Evolutionary conservation across 1,140 invertebrate genomes (phyloP).

Genomic region (Drosophila pandora): DNA sequence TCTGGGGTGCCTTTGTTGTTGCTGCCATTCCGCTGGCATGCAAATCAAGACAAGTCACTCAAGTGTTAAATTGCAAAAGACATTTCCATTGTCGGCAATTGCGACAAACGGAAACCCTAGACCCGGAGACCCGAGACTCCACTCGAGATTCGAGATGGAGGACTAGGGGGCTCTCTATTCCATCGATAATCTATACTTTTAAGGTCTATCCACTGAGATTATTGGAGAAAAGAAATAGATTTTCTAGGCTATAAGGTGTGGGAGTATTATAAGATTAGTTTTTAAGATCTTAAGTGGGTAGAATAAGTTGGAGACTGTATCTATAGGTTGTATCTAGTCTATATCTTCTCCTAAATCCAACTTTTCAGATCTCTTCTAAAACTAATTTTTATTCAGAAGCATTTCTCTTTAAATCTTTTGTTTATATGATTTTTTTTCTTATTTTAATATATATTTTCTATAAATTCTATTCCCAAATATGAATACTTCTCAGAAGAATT

Average conservation of each 20-base stretch:
- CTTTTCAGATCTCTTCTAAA: too few relatives aligned
- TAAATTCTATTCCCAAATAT: too few relatives aligned
- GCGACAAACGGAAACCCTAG: conserved; percentile 60
- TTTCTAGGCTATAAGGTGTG: too few relatives aligned
- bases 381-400: too few relatives aligned
- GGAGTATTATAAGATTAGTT: too few relatives aligned
- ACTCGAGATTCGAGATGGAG: conserved; percentile 7
- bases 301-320: too few relatives aligned
- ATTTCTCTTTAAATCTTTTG: too few relatives aligned
- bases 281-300: too few relatives aligned
- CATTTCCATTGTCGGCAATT: conserved; percentile 71
- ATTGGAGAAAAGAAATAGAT: neutral
- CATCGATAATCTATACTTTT: neutral
- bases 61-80: conserved; percentile 82
- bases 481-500: too few relatives aligned
- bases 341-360: too few relatives aligned
- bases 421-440: too few relatives aligned
- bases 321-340: too few relatives aligned
- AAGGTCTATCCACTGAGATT: neutral
- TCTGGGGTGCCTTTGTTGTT: conserved; percentile 35
- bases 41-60: conserved; percentile 61
- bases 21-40: conserved; percentile 16
- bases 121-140: conserved; percentile 32
- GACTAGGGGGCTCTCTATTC: neutral
- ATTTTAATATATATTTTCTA: neutral